Evolutionary conservation across 53 echinoderm and acorn worm genomes (phyloP), one percentile per base, ranked within the genome.

Genomic region (Temnopleurus reevesii): DNA sequence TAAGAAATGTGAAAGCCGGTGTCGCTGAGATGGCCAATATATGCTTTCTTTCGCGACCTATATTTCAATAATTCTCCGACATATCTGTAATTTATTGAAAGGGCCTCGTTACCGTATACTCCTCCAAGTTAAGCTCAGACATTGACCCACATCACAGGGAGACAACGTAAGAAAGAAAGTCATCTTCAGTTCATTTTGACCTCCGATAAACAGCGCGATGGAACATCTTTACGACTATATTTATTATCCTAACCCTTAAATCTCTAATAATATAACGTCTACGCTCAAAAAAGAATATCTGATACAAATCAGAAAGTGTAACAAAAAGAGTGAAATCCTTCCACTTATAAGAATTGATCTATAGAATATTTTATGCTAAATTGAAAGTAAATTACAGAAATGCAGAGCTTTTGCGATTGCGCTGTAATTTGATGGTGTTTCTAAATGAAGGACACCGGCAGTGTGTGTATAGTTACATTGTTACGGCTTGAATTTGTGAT

Each of bases 211-310:
- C 65, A 65, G 18, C 19, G 23, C 36, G 21, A 6, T 9, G n/a
- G 36, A 71, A 71, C 71, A 71, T 71, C 36, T 71, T 71, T 71
- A 71, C 71, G 71, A 71, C 71, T 41, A 71, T 71, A 71, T 71
- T 71, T 71, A 41, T 71, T 71, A n/a, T 41, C 23, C 7, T 71
- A 71, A 41, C 43, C 71, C 71, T 71, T 71, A 71, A 71, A 41
- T 38, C 71, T 38, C 19, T 41, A 4, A 71, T 71, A 43, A 71
- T 71, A 71, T 0, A n/a, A n/a, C 9, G 21, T 41, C 71, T 9
- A 71, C 38, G 13, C 36, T 25, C n/a, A n/a, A n/a, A n/a, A 43
- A 71, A 41, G 71, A 63, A 38, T 38, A 38, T 5, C 19, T 12
- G 4, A 25, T 63, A 17, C 41, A 0, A 71, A n/a, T 8, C 2